Conservation (phyloP, 2,113 vertebrate species). For the Trogon surrucura region DNA sequence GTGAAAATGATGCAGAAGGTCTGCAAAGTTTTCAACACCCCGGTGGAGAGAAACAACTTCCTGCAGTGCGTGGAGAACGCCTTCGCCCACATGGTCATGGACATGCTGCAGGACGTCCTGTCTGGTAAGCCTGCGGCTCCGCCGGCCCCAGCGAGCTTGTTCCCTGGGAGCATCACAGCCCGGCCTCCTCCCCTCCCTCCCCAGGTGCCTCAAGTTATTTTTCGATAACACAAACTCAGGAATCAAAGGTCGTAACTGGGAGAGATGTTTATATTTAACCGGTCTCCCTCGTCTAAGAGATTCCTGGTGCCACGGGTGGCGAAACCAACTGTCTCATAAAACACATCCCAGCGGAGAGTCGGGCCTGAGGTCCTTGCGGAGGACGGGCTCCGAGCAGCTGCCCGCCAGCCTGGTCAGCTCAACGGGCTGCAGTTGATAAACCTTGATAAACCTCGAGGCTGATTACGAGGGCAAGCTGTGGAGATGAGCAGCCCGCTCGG, state of each 20-base stretch:
- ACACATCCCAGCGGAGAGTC: accelerated
- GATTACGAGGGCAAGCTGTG: background rate
- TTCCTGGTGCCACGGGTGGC: accelerated
- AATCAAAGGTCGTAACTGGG: no score
- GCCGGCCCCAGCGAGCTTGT: accelerated
- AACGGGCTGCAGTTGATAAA: background rate
- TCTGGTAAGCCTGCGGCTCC: slow-evolving; percentile 70
- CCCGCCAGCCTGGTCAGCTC: background rate
- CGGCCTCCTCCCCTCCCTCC: background rate
- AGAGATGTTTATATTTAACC: background rate
- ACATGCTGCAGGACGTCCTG: slow-evolving; percentile 77
- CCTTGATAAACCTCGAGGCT: background rate
- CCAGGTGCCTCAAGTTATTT: background rate
- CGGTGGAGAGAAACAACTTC: slow-evolving; percentile 78
- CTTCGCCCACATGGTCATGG: slow-evolving; percentile 82
- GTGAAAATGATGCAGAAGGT: slow-evolving; percentile 88
- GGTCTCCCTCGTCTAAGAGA: background rate
- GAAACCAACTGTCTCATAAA: background rate
- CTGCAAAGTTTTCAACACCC: slow-evolving; percentile 77
- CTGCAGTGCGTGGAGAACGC: slow-evolving; percentile 83
- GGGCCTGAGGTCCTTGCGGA: background rate
- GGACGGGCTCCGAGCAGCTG: background rate
- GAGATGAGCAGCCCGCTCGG: background rate
- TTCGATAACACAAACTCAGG: no score
- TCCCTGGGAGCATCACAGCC: no score